Base-by-base conservation (phyloP, 2,797 vertebrate species). In the Thaleichthys pacificus region DNA sequence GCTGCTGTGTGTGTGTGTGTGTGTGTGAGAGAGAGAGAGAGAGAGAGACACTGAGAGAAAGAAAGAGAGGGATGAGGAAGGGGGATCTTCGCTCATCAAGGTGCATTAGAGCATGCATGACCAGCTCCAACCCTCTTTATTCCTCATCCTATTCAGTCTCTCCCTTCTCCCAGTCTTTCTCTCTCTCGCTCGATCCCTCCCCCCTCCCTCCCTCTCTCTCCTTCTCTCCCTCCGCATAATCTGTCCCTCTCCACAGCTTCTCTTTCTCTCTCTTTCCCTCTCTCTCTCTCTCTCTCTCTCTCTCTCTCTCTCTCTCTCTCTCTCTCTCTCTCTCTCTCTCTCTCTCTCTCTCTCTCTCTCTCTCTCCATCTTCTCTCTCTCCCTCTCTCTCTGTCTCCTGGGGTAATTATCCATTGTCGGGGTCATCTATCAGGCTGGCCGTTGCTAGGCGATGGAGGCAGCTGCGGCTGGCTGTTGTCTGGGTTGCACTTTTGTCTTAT, bases 401-500 rank as follows among this genome's bases (percentile, higher is more conserved):
- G 96, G 93, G 94, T 95, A 94, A 97, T 96, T 96, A 97, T 97
- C 95, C 95, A 96, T 96, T 95, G 95, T 95, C 94, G 93, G 96
- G 94, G 95, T 96, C 95, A 97, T 97, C 94, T 94, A 95, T 97
- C 96, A 97, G 95, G 84, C 92, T 94, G 92, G 94, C 94, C 94
- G 96, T 96, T 97, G 96, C 95, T 97, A 97, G 94, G 95, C 94
- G 94, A 97, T 97, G 95, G 95, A 95, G 93, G 94, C 95, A 96
- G 95, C 96, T 96, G 96, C 95, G 95, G 94, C 95, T 96, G 94
- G 94, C 95, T 96, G 95, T 96, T 94, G 92, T 91, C 93, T 90
- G 89, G 90, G 89, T 91, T 90, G 90, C 91, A 93, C 91, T 93
- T 87, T 91, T 96, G 95, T 96, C 95, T 95, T 93, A 86, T 91